A percentile compares a stretch with the other conserved stretches of the same genome.
phyloP scores from a whole-genome alignment of 2,113 vertebrate species.

The Hemichromis elongatus region DNA sequence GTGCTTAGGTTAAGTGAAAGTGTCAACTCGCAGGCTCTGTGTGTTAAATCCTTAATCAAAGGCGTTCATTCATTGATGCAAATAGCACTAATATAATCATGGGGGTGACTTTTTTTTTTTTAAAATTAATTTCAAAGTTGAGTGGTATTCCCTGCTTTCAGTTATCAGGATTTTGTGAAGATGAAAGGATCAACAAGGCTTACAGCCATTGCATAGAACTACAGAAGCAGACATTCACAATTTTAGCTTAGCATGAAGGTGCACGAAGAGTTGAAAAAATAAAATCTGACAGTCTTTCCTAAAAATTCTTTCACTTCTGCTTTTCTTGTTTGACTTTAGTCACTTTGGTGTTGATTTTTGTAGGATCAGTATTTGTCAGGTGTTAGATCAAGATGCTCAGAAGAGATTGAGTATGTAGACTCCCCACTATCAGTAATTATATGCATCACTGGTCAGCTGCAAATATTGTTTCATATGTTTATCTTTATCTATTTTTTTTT shows the following conservation, averaged over 20 bases:
- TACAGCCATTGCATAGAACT: background rate
- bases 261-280: background rate
- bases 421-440: background rate
- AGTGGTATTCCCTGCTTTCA: background rate
- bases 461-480: background rate
- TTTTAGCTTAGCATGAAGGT: background rate
- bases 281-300: background rate
- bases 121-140: background rate
- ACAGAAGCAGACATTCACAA: background rate
- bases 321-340: background rate
- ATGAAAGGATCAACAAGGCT: background rate
- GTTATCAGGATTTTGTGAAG: background rate
- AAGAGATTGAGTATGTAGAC: background rate
- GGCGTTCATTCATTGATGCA: background rate
- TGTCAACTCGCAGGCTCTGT: background rate
- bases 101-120: background rate
- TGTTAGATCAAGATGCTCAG: background rate
- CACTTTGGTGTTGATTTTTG: background rate
- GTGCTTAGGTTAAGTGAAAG: background rate
- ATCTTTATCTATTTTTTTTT: background rate
- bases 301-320: accelerated
- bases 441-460: background rate
- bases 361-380: background rate
- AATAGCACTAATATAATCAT: background rate
- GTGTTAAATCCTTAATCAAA: background rate